Evolutionary conservation across 2,113 vertebrate genomes (phyloP), one percentile per base, ranked within the genome.

Genomic region (Charina bottae): DNA sequence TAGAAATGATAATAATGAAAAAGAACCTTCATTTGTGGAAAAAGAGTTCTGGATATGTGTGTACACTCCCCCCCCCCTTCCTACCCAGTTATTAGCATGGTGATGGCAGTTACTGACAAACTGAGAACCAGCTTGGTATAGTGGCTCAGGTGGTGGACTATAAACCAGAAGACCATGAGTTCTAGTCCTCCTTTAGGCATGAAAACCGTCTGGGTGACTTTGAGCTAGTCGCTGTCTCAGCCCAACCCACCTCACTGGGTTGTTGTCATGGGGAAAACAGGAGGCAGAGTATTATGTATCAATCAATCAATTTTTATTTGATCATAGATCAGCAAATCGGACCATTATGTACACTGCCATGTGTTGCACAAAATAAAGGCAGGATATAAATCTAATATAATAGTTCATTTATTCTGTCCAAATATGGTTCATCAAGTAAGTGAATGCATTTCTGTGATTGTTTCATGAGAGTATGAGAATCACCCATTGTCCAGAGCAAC

Each of bases 11-110:
- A 53, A 53, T 28, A 26, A 54, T 53, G 53, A 85, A 4, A 68
- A 84, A 46, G 83, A 24, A 26, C 46, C 46, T 49, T 58, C 54
- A 4, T n/a, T 33, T 87, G 46, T 58, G n/a, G 85, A 55, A 87
- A 33, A 58, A 33, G 28, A 19, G 4, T 87, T 55, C 26, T 55
- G 26, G 53, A 8, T 54, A 37, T 59, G 10, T 58, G 37, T 21
- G 33, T 55, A 42, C 33, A 56, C 33, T 59, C 42, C 10, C 33
- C 59, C 23, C 37, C 33, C 9, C 17, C 33, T 87, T 33, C 33
- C 33, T 58, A 33, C 33, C 33, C 56, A 23, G 21, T 58, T 58
- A 85, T 64, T 93, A 94, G 92, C 15, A 58, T 8, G 58, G 37
- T 60, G 37, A 37, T 88, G 11, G 72, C 37, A 78, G 33, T 78